A percentile compares a stretch with the other conserved stretches of the same genome.
Conservation (phyloP, 2,113 vertebrate species). For the Seriola aureovittata region DNA sequence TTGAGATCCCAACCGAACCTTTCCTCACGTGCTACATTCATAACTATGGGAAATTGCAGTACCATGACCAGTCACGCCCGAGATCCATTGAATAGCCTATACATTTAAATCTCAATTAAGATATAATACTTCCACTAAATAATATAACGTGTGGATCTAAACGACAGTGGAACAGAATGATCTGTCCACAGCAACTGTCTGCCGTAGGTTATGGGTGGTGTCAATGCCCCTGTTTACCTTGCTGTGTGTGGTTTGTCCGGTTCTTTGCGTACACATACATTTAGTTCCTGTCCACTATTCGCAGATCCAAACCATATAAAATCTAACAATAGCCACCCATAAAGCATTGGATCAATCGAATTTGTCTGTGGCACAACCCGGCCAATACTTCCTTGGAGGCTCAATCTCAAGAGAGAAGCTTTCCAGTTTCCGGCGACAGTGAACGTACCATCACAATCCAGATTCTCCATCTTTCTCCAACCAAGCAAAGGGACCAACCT, state of each 20-base stretch:
- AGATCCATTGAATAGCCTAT: neutral
- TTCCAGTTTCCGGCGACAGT: rapidly evolving
- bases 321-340: no score
- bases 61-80: neutral
- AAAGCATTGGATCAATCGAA: no score
- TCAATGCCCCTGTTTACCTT: neutral
- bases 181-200: neutral
- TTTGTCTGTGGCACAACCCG: neutral
- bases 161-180: neutral
- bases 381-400: neutral
- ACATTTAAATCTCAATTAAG: neutral
- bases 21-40: slow-evolving; percentile 36
- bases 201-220: neutral
- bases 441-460: slow-evolving; percentile 52
- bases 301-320: no score
- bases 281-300: neutral
- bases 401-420: slow-evolving; percentile 23
- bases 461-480: slow-evolving; percentile 77
- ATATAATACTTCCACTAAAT: neutral
- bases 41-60: rapidly evolving
- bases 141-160: neutral
- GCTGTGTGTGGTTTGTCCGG: neutral
- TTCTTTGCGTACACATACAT: neutral
- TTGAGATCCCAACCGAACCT: neutral
- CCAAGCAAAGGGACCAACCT: slow-evolving; percentile 52